Conservation (phyloP, 2,113 vertebrate genomes). For the Triplophysa siluroides region DNA sequence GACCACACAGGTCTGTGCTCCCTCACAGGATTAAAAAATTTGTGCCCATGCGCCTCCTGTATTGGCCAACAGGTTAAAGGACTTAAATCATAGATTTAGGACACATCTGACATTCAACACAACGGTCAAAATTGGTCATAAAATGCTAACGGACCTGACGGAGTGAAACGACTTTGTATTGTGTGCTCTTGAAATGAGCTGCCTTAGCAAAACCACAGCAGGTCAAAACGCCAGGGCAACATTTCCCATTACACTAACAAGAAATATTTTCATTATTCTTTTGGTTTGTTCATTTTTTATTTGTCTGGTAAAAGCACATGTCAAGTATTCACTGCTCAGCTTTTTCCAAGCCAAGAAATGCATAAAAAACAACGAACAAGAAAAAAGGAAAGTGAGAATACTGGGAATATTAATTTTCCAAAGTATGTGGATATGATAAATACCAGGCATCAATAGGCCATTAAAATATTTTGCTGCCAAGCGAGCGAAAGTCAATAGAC, state of each 20-base stretch:
- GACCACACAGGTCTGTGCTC: conserved; percentile 13
- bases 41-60: conserved; percentile 44
- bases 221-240: conserved; percentile 49
- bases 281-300: conserved; percentile 58
- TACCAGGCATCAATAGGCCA: conserved; percentile 24
- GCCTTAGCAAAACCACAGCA: conserved; percentile 27
- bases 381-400: conserved; percentile 42
- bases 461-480: conserved; percentile 44
- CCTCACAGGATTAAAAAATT: conserved; percentile 40
- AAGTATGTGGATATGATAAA: conserved; percentile 34
- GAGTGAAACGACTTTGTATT: neutral
- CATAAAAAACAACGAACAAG: conserved; percentile 57
- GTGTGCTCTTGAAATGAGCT: conserved; percentile 24
- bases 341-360: conserved; percentile 66
- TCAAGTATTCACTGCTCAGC: conserved; percentile 65
- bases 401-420: conserved; percentile 39
- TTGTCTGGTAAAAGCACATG: conserved; percentile 62
- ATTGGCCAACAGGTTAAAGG: conserved; percentile 38
- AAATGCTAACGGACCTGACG: neutral
- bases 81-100: neutral
- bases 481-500: neutral
- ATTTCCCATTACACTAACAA: conserved; percentile 56
- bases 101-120: neutral
- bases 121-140: neutral
- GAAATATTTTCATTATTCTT: conserved; percentile 62